phyloP scores from a whole-genome alignment of 2,888 invertebrate genomes.

The Fissipunctia ypsillon region DNA sequence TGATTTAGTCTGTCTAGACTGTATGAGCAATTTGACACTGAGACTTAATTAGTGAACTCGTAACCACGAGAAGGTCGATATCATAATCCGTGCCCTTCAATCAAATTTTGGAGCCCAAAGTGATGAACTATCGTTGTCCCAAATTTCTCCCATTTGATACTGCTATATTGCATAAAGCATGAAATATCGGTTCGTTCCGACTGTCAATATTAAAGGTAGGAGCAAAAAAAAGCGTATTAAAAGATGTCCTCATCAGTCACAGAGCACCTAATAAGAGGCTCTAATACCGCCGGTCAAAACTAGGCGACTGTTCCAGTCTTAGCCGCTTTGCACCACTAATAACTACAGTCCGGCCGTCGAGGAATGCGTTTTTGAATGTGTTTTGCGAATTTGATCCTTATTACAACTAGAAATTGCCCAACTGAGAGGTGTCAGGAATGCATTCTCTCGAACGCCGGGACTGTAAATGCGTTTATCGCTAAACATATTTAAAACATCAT shows the following conservation, averaged over 20 bases:
- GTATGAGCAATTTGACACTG: constrained; percentile 19
- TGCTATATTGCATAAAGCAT: not conserved
- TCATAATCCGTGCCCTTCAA: not conserved
- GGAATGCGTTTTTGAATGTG: too few relatives aligned
- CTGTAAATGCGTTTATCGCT: too few relatives aligned
- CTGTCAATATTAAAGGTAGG: not conserved
- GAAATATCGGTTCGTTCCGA: not conserved
- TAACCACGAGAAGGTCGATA: constrained; percentile 4
- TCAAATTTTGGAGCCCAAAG: not conserved
- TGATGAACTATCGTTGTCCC: not conserved
- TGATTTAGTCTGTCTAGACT: constrained; percentile 21
- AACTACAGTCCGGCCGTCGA: too few relatives aligned
- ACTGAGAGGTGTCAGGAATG: too few relatives aligned
- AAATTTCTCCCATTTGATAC: not conserved
- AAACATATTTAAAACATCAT: too few relatives aligned
- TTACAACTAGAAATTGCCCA: too few relatives aligned
- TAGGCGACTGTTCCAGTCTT: not conserved
- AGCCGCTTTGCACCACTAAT: not conserved
- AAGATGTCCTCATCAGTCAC: too few relatives aligned
- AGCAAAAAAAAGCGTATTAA: not conserved
- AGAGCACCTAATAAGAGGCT: not conserved
- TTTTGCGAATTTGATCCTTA: too few relatives aligned
- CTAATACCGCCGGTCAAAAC: not conserved
- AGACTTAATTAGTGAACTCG: constrained; percentile 17
- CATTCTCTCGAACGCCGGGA: too few relatives aligned